Conservation (phyloP, 2,888 invertebrate genomes). For the Drosophila cracens region DNA sequence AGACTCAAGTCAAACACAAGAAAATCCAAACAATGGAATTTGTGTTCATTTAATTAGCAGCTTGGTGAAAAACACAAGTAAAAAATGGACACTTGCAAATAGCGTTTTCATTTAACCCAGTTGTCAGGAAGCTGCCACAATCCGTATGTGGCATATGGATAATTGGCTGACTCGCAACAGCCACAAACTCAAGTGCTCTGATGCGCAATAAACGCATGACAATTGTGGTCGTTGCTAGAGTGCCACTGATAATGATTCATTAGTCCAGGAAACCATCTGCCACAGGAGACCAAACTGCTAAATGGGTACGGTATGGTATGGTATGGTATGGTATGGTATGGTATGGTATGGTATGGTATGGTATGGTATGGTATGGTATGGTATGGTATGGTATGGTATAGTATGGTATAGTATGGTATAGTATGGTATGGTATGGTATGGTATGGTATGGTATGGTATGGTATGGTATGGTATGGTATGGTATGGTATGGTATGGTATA, state of each 20-base stretch:
- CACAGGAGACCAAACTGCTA: constrained; percentile 36
- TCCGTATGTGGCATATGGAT: constrained; percentile 35
- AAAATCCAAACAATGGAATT: not conserved
- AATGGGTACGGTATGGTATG: constrained; percentile 34
- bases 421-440: no score
- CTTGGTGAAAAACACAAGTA: not conserved
- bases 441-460: no score
- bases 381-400: no score
- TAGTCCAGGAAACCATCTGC: constrained; percentile 56
- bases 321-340: no score
- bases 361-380: no score
- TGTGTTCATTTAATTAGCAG: constrained; percentile 18
- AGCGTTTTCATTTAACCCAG: constrained; percentile 20
- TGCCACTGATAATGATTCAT: constrained; percentile 62
- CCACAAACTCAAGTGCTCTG: constrained; percentile 57
- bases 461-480: no score
- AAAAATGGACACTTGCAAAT: constrained; percentile 33
- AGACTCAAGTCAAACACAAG: not conserved
- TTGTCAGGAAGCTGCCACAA: constrained; percentile 1
- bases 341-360: no score
- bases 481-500: no score
- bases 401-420: no score
- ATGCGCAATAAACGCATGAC: constrained; percentile 47
- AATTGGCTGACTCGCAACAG: constrained; percentile 35
- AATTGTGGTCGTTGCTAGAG: constrained; percentile 30